phyloP scores from a whole-genome alignment of 1,140 invertebrate genomes.

The Halictus rubicundus region DNA sequence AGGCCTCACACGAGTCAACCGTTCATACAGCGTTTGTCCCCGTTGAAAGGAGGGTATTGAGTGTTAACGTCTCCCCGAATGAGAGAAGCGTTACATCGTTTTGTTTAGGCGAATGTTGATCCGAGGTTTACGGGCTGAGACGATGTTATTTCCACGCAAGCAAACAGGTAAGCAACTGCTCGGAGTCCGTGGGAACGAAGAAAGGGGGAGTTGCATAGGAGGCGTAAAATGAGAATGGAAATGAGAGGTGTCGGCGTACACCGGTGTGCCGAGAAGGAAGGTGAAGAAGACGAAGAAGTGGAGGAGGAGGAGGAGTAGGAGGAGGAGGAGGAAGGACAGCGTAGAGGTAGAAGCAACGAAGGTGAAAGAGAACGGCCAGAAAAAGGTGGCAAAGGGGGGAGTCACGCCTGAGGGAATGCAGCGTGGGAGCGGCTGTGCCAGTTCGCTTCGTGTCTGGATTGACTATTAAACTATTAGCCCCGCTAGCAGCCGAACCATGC shows the following conservation, averaged over 20 bases:
- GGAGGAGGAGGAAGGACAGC: slow-evolving; percentile 36
- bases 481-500: slow-evolving; percentile 34
- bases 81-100: not conserved
- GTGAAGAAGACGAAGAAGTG: slow-evolving; percentile 24
- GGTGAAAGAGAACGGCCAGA: slow-evolving; percentile 56
- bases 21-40: too few relatives aligned
- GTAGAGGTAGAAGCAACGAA: slow-evolving; percentile 58
- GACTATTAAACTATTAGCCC: slow-evolving; percentile 67
- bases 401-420: slow-evolving; percentile 76
- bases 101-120: slow-evolving; percentile 34
- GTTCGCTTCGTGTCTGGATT: slow-evolving; percentile 66
- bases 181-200: slow-evolving; percentile 66
- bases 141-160: slow-evolving; percentile 55
- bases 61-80: too few relatives aligned
- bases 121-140: slow-evolving; percentile 52
- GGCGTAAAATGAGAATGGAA: slow-evolving; percentile 63
- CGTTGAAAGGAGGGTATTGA: too few relatives aligned
- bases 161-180: slow-evolving; percentile 19
- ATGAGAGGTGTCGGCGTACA: slow-evolving; percentile 37
- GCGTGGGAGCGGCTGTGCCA: slow-evolving; percentile 76
- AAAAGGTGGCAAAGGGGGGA: slow-evolving; percentile 47
- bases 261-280: slow-evolving; percentile 28
- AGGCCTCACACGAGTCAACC: too few relatives aligned
- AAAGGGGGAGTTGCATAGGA: slow-evolving; percentile 41
- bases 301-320: slow-evolving; percentile 2